phyloP scores from a whole-genome alignment of 2,888 invertebrate genomes.

The Perdita meconis region DNA sequence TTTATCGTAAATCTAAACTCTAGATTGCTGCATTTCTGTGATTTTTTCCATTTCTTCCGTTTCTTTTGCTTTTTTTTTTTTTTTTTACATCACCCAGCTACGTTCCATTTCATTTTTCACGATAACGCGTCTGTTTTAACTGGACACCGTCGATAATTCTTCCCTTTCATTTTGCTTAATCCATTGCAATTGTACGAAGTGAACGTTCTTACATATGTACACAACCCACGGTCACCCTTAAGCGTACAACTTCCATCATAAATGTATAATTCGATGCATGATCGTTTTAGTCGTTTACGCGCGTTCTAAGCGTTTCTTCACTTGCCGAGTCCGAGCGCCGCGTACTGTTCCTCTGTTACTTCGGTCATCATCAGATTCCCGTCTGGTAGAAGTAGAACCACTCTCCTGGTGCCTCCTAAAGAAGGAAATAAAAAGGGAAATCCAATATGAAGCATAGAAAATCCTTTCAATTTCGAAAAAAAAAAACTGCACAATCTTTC shows the following conservation, averaged over 20 bases:
- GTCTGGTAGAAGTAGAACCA: slow-evolving; percentile 93
- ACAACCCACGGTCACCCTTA: slow-evolving; percentile 78
- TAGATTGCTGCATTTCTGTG: slow-evolving; percentile 61
- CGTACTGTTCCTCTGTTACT: slow-evolving; percentile 93
- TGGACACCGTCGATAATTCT: slow-evolving; percentile 62
- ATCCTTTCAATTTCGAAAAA: no score
- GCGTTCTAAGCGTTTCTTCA: slow-evolving; percentile 75
- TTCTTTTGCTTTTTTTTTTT: slow-evolving; percentile 53
- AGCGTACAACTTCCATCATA: slow-evolving; percentile 71
- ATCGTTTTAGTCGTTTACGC: slow-evolving; percentile 50
- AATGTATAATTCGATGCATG: slow-evolving; percentile 68
- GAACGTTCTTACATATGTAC: slow-evolving; percentile 82
- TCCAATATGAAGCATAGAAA: no score
- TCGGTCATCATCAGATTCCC: slow-evolving; percentile 95
- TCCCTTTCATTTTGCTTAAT: slow-evolving; percentile 31
- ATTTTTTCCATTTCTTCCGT: slow-evolving; percentile 49
- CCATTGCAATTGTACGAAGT: slow-evolving; percentile 71
- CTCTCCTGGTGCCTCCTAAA: slow-evolving; percentile 92
- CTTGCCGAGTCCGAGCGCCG: slow-evolving; percentile 87
- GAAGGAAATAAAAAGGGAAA: neutral
- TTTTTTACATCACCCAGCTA: slow-evolving; percentile 71
- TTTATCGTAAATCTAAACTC: slow-evolving; percentile 66
- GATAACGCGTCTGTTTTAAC: slow-evolving; percentile 56
- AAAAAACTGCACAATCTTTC: no score
- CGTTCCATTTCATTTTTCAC: slow-evolving; percentile 32